Conservation (phyloP, 2,113 vertebrate genomes). For the Labeo catla region DNA sequence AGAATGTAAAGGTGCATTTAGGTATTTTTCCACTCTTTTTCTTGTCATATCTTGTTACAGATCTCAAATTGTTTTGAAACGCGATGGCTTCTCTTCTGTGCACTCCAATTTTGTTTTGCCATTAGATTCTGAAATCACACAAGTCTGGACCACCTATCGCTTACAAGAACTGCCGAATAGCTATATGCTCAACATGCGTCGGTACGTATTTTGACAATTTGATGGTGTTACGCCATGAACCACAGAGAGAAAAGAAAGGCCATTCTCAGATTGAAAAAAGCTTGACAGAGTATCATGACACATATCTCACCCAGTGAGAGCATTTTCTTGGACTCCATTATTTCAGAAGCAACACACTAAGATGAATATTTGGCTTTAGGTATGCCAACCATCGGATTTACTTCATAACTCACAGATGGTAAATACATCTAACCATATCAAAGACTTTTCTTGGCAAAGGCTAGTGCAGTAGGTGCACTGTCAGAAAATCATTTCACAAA, state of each 20-base stretch:
- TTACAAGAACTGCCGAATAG: not conserved
- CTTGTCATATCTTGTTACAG: not conserved
- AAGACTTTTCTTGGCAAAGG: too few species aligned
- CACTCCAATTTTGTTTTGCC: not conserved
- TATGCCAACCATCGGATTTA: too few species aligned
- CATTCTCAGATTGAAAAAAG: not conserved
- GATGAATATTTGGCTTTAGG: too few species aligned
- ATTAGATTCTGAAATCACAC: not conserved
- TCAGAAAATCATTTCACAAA: not conserved
- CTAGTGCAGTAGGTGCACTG: not conserved
- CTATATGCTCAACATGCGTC: not conserved
- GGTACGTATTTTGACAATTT: slow-evolving; percentile 1
- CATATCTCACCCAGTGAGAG: too few species aligned
- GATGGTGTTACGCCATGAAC: not conserved
- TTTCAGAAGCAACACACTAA: too few species aligned
- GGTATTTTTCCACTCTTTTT: not conserved
- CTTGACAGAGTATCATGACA: not conserved
- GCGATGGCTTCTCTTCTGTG: not conserved
- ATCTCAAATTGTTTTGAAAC: not conserved
- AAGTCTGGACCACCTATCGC: not conserved
- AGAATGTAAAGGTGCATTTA: not conserved
- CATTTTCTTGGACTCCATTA: too few species aligned
- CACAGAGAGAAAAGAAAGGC: not conserved
- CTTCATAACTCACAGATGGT: too few species aligned
- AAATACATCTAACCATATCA: too few species aligned